Percentiles rank a stretch among this genome's conserved stretches.
Evolutionary conservation across 2,113 vertebrate genomes (phyloP).

Genomic region (Ursus arctos): DNA sequence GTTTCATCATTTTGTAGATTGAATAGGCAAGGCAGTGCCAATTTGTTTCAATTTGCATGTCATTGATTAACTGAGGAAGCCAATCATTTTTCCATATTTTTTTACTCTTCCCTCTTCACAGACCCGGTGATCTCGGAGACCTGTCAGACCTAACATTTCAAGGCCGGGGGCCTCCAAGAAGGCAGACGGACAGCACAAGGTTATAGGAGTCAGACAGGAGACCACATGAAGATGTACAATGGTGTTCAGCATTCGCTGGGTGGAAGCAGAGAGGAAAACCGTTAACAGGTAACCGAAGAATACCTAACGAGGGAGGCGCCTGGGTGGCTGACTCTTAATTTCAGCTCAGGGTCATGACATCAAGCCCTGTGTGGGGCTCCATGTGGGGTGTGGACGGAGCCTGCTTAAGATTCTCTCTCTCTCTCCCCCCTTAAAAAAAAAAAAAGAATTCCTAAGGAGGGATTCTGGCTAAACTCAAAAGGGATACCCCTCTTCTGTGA

Average conservation of each 20-base stretch:
- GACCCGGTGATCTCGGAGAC: not conserved
- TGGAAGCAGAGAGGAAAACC: not conserved
- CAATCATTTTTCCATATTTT: slow-evolving; percentile 28
- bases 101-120: not conserved
- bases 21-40: not conserved
- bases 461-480: not conserved
- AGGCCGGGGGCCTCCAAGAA: not conserved
- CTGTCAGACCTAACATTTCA: not conserved
- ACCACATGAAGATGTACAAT: not conserved
- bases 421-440: not conserved
- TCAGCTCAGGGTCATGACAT: not conserved
- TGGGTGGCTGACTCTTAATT: not conserved
- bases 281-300: not conserved
- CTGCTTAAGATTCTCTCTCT: not conserved
- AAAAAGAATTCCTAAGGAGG: not conserved
- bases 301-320: not conserved
- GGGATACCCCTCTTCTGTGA: too few relatives aligned
- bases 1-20: slow-evolving; percentile 18
- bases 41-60: slow-evolving; percentile 47
- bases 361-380: not conserved
- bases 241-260: not conserved
- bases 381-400: not conserved
- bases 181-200: not conserved
- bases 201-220: not conserved
- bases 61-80: slow-evolving; percentile 11